phyloP scores from a whole-genome alignment of 2,888 invertebrate genomes.

The Petrolisthes cinctipes region DNA sequence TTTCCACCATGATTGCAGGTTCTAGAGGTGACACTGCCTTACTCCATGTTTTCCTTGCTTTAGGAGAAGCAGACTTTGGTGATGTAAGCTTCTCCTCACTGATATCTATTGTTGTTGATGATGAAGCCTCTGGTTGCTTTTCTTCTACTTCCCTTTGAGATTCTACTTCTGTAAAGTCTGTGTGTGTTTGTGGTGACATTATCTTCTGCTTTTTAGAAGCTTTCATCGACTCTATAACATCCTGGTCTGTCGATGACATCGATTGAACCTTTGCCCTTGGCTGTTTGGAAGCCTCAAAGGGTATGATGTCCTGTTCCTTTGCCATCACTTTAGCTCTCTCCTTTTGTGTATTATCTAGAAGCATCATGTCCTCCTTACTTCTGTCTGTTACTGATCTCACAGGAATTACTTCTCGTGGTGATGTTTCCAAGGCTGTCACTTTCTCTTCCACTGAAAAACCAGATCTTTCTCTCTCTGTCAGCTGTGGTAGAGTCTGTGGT shows the following conservation, averaged over 20 bases:
- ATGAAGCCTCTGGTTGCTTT: too few relatives aligned
- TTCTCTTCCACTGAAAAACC: too few relatives aligned
- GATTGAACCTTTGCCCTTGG: background rate
- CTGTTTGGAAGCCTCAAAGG: background rate
- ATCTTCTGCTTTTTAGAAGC: background rate
- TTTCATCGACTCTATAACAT: background rate
- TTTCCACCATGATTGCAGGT: background rate
- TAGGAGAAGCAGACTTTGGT: background rate
- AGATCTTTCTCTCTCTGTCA: too few relatives aligned
- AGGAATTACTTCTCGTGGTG: background rate
- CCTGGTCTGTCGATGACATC: background rate
- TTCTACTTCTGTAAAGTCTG: too few relatives aligned
- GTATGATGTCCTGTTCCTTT: background rate
- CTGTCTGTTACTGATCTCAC: background rate
- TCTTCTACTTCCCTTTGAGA: too few relatives aligned
- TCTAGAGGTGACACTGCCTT: background rate
- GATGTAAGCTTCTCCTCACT: background rate
- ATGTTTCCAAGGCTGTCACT: too few relatives aligned
- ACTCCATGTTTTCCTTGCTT: background rate
- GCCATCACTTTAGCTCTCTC: conserved; percentile 1
- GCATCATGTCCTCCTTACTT: background rate
- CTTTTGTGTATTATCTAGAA: background rate
- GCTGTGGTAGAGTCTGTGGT: too few relatives aligned
- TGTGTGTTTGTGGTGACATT: background rate
- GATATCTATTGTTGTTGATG: background rate